Evolutionary conservation across 1,140 invertebrate genomes (phyloP).

Genomic region (Ips nitidus): DNA sequence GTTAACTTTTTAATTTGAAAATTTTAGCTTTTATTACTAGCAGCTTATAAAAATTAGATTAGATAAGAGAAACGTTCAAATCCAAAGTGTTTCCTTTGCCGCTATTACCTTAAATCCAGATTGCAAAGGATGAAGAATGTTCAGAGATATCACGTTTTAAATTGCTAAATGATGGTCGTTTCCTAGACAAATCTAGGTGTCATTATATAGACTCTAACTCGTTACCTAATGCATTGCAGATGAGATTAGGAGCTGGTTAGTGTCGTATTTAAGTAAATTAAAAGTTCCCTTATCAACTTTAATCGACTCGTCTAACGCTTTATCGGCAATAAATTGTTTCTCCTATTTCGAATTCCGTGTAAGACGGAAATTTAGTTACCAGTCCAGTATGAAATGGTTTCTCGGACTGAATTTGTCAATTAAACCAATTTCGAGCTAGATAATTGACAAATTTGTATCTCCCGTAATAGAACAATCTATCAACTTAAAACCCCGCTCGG

Average conservation of each 20-base stretch:
- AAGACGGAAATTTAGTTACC: constrained; percentile 8
- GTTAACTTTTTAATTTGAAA: no score
- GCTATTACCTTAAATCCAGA: no score
- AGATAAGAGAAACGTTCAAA: no score
- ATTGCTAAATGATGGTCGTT: no score
- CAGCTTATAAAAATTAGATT: no score
- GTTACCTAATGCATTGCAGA: no score
- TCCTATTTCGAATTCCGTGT: constrained; percentile 5
- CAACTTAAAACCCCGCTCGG: not conserved
- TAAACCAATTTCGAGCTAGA: constrained; percentile 3
- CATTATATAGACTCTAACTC: no score
- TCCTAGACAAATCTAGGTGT: no score
- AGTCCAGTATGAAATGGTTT: constrained; percentile 4
- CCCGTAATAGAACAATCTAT: constrained; percentile 2
- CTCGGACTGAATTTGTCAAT: constrained; percentile 4
- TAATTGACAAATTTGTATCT: constrained; percentile 7
- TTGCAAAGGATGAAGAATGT: no score
- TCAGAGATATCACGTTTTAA: no score
- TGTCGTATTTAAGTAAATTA: constrained; percentile 1
- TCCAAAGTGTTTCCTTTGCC: no score
- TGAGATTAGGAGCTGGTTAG: not conserved
- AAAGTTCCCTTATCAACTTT: not conserved
- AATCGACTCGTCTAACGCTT: not conserved
- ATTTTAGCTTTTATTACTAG: no score
- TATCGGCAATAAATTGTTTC: constrained; percentile 3